Evolutionary conservation across 2,113 vertebrate genomes (phyloP).

Genomic region (Marmota flaviventris): DNA sequence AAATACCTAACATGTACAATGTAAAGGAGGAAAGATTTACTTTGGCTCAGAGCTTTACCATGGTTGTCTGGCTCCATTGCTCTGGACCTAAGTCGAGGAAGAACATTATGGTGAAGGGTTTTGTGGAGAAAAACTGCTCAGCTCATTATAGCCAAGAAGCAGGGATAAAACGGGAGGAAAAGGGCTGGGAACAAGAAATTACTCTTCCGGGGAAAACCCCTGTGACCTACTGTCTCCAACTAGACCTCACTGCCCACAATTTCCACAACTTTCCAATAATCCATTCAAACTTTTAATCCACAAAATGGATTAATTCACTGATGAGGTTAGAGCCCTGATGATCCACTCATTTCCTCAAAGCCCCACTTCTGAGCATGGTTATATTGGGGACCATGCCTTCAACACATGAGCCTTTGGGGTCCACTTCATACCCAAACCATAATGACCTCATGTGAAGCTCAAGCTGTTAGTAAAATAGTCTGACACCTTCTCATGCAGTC

Average conservation of each 20-base stretch:
- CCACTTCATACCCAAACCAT: not conserved
- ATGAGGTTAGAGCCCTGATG: not conserved
- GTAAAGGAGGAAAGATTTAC: not conserved
- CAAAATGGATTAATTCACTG: not conserved
- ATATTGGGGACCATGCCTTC: not conserved
- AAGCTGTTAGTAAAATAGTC: not conserved
- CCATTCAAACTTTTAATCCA: not conserved
- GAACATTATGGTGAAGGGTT: not conserved
- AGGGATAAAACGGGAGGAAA: not conserved
- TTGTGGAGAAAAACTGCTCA: not conserved
- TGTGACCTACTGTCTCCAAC: not conserved
- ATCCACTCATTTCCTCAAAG: not conserved
- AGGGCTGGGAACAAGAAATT: not conserved
- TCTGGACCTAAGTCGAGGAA: not conserved
- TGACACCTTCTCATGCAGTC: not conserved
- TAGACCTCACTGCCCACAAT: not conserved
- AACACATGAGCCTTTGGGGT: not conserved
- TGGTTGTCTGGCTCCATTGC: not conserved
- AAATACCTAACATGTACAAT: not conserved
- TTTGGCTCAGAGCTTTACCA: not conserved
- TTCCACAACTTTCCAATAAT: not conserved
- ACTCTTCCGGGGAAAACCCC: not conserved
- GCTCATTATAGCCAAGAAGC: not conserved
- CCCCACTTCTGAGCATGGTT: not conserved
- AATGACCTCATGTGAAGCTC: not conserved